Evolutionary conservation across 1,140 invertebrate genomes (phyloP).

Genomic region (Himalopsyche phryganea): DNA sequence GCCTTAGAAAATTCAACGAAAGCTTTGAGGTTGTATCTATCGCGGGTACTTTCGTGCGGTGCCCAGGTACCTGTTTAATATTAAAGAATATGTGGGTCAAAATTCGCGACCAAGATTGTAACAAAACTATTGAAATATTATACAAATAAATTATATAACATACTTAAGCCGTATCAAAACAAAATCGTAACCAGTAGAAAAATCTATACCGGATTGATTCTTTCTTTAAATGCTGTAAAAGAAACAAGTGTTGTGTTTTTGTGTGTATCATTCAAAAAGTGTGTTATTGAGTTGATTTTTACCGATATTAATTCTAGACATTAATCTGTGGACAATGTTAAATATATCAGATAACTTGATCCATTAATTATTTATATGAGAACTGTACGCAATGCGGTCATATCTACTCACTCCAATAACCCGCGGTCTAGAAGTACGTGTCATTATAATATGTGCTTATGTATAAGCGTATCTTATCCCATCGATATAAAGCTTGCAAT

Average conservation of each 20-base stretch:
- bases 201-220: not conserved
- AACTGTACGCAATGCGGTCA: slow-evolving; percentile 7
- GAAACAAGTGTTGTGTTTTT: not conserved
- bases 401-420: not conserved
- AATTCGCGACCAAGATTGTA: not conserved
- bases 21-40: not conserved
- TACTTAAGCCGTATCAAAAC: not conserved
- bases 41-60: not conserved
- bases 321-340: no score
- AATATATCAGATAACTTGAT: not conserved
- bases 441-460: no score
- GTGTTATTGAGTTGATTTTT: no score
- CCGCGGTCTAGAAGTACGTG: no score
- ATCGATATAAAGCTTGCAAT: no score
- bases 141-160: not conserved
- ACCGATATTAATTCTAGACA: no score
- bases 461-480: no score
- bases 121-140: not conserved
- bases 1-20: not conserved
- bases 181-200: not conserved
- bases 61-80: slow-evolving; percentile 10
- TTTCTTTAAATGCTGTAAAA: not conserved
- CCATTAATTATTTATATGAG: not conserved
- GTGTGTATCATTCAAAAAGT: not conserved
- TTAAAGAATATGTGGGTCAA: slow-evolving; percentile 7